These are phyloP conservation scores for Acromyrmex echinatior DNA, from an alignment of 1,140 invertebrate species.

Conservation along the genomic window DNA sequence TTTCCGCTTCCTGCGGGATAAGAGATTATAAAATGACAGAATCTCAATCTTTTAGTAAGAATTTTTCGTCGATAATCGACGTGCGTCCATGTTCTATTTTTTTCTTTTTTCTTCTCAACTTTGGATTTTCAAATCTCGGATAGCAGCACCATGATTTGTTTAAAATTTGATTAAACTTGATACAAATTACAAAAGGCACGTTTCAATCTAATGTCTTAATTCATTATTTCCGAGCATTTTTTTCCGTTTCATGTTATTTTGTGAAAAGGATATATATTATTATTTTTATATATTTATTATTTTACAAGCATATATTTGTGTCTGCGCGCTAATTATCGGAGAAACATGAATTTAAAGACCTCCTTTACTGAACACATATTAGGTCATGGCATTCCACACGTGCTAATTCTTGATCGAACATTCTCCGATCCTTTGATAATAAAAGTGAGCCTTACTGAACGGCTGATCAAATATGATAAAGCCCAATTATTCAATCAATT, in stretches of 20 bases:
- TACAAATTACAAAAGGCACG: background rate
- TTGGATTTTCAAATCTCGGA: background rate
- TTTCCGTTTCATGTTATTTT: background rate
- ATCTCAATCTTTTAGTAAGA: background rate
- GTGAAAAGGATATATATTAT: no score
- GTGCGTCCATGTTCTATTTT: background rate
- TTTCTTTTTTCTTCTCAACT: background rate
- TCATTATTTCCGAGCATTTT: background rate
- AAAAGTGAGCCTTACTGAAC: slow-evolving; percentile 67
- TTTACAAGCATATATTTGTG: slow-evolving; percentile 14
- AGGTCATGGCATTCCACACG: slow-evolving; percentile 67
- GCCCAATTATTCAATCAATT: slow-evolving; percentile 73
- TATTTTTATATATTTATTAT: background rate
- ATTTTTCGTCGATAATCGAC: background rate
- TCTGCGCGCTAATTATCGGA: slow-evolving; percentile 18
- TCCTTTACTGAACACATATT: slow-evolving; percentile 54
- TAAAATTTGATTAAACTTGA: background rate
- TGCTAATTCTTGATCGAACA: slow-evolving; percentile 74
- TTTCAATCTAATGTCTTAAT: background rate
- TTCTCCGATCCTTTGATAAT: slow-evolving; percentile 67
- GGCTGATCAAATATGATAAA: slow-evolving; percentile 62
- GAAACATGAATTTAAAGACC: slow-evolving; percentile 59
- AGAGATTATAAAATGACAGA: slow-evolving; percentile 23
- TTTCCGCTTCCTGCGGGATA: slow-evolving; percentile 33
- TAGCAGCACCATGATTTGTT: background rate